Percentiles rank a stretch among this genome's conserved stretches.
phyloP scores from a whole-genome alignment of 1,140 invertebrate genomes.

The Galendromus occidentalis region DNA sequence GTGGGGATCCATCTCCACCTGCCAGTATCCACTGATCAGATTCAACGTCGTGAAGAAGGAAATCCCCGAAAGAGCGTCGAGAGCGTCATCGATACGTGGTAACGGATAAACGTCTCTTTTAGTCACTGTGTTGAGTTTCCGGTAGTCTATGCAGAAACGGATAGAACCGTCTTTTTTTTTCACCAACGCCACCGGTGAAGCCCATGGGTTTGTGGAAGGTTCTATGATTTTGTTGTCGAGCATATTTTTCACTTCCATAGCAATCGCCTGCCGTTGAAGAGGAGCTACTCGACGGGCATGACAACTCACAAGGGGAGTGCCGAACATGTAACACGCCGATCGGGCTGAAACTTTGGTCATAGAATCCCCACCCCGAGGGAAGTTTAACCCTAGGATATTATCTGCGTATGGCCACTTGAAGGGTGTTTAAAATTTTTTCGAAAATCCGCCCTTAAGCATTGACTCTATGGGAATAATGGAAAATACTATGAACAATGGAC shows the following conservation, averaged over 20 bases:
- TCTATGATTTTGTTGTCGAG: constrained; percentile 30
- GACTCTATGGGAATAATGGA: too few relatives aligned
- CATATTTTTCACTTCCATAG: constrained; percentile 14
- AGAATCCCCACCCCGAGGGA: too few relatives aligned
- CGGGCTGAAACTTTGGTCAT: too few relatives aligned
- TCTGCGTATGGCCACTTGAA: too few relatives aligned
- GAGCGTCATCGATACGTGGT: constrained; percentile 28
- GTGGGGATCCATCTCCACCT: constrained; percentile 25
- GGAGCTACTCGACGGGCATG: neutral
- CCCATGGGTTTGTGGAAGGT: constrained; percentile 27
- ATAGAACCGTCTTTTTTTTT: constrained; percentile 30
- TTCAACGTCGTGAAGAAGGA: constrained; percentile 30
- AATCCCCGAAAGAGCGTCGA: constrained; percentile 25
- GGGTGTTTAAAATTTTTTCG: too few relatives aligned
- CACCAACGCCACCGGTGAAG: constrained; percentile 28
- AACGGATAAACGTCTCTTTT: constrained; percentile 33
- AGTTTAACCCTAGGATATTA: too few relatives aligned
- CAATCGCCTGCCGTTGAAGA: neutral
- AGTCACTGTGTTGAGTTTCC: constrained; percentile 29
- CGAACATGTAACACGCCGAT: too few relatives aligned
- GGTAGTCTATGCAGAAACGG: constrained; percentile 31
- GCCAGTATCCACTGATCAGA: constrained; percentile 31
- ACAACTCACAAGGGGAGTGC: too few relatives aligned
- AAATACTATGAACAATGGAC: too few relatives aligned
- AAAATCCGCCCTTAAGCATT: too few relatives aligned